Evolutionary conservation across 2,888 invertebrate genomes (phyloP).

Genomic region (Altica lythri): DNA sequence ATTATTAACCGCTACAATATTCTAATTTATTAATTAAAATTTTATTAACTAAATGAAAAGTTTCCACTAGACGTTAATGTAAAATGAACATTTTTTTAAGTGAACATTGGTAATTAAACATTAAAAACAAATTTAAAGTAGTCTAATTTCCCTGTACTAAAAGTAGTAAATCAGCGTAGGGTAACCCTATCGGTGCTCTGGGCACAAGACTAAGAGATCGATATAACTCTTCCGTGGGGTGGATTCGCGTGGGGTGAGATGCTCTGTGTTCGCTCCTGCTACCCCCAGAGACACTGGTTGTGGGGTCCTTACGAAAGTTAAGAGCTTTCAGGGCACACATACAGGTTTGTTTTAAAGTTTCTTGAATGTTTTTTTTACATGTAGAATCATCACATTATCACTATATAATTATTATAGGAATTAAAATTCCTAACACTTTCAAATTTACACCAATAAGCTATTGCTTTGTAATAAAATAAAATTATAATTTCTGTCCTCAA

Average conservation of each 20-base stretch:
- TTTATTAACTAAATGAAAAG: too few relatives aligned
- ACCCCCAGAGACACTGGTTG: slow-evolving; percentile 36
- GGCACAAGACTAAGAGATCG: slow-evolving; percentile 59
- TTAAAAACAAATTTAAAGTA: not conserved
- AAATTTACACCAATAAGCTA: too few relatives aligned
- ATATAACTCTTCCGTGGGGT: slow-evolving; percentile 61
- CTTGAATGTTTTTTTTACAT: not conserved
- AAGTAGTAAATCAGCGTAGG: slow-evolving; percentile 35
- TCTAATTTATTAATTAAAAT: too few relatives aligned
- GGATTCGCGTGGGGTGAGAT: slow-evolving; percentile 51
- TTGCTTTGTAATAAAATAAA: too few relatives aligned
- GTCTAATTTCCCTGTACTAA: slow-evolving; percentile 12
- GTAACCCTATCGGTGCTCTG: slow-evolving; percentile 41
- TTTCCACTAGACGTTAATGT: too few relatives aligned
- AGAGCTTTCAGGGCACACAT: slow-evolving; percentile 12
- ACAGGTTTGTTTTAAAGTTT: not conserved
- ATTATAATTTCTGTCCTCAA: too few relatives aligned
- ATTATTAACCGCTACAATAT: too few relatives aligned
- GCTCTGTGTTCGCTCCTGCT: slow-evolving; percentile 35
- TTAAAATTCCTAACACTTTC: too few relatives aligned
- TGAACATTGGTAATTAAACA: too few relatives aligned
- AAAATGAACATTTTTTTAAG: too few relatives aligned
- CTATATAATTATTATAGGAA: too few relatives aligned
- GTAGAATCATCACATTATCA: too few relatives aligned
- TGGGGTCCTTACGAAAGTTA: slow-evolving; percentile 24